phyloP scores from a whole-genome alignment of 1,140 invertebrate genomes.

The Charaxes varanes region DNA sequence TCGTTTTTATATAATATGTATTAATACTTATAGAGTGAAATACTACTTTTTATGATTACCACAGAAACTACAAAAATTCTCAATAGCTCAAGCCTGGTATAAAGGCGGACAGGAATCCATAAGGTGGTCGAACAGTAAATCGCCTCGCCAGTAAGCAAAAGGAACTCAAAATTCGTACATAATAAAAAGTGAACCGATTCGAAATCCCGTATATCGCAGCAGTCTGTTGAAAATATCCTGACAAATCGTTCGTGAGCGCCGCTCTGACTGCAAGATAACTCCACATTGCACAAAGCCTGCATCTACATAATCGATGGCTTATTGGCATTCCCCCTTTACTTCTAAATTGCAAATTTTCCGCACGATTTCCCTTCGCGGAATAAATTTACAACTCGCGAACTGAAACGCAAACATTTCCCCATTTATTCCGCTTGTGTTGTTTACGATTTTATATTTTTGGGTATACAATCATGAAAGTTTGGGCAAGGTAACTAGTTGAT shows the following conservation, averaged over 20 bases:
- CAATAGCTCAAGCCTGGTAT: too few relatives aligned
- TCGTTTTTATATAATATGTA: too few relatives aligned
- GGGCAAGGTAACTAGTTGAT: too few relatives aligned
- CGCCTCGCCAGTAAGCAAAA: background rate
- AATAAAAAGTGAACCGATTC: constrained; percentile 32
- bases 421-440: constrained; percentile 28
- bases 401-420: constrained; percentile 54
- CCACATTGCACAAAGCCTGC: constrained; percentile 59
- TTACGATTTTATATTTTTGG: constrained; percentile 15
- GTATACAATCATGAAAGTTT: too few relatives aligned
- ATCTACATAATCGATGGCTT: constrained; percentile 71
- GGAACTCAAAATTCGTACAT: constrained; percentile 5
- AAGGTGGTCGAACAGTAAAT: too few relatives aligned
- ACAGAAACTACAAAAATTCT: too few relatives aligned
- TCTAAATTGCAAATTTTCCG: constrained; percentile 73
- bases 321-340: constrained; percentile 70
- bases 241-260: constrained; percentile 58
- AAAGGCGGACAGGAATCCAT: too few relatives aligned
- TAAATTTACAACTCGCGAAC: constrained; percentile 63
- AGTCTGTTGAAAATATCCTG: constrained; percentile 46
- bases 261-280: constrained; percentile 60
- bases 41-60: too few relatives aligned
- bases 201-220: constrained; percentile 18
- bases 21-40: too few relatives aligned
- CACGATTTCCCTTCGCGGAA: constrained; percentile 66